phyloP scores from a whole-genome alignment of 2,113 vertebrate genomes.

The Nycticorax nycticorax region DNA sequence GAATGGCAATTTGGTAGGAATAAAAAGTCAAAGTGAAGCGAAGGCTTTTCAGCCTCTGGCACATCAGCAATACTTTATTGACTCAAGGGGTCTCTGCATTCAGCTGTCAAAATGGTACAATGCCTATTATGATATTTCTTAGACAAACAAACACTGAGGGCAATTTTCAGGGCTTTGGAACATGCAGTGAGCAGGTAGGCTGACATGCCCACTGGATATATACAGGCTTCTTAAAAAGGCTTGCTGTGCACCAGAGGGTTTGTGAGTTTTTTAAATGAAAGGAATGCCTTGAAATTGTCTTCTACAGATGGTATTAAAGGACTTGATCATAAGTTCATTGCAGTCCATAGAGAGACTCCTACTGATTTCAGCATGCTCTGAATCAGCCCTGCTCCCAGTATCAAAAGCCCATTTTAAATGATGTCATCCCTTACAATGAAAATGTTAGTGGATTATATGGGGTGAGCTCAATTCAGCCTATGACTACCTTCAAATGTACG shows the following conservation, averaged over 20 bases:
- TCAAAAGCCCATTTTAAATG: not conserved
- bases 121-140: not conserved
- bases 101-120: not conserved
- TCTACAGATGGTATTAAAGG: not conserved
- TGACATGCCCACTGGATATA: not conserved
- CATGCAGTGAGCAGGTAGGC: not conserved
- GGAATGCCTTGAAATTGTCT: not conserved
- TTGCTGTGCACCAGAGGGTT: not conserved
- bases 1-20: slow-evolving; percentile 1
- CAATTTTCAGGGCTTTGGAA: not conserved
- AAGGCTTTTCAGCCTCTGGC: slow-evolving; percentile 9
- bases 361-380: not conserved
- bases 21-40: slow-evolving; percentile 6
- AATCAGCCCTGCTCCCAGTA: not conserved
- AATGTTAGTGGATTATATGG: not conserved
- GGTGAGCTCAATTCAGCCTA: slow-evolving; percentile 31
- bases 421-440: not conserved
- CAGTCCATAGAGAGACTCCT: not conserved
- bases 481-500: not conserved
- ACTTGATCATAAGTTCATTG: not conserved
- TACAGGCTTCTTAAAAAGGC: not conserved
- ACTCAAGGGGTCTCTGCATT: not conserved
- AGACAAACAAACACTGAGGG: not conserved
- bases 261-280: not conserved
- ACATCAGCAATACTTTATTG: not conserved